Base-by-base conservation (phyloP, 2,113 vertebrate species). In the Crypturellus undulatus region DNA sequence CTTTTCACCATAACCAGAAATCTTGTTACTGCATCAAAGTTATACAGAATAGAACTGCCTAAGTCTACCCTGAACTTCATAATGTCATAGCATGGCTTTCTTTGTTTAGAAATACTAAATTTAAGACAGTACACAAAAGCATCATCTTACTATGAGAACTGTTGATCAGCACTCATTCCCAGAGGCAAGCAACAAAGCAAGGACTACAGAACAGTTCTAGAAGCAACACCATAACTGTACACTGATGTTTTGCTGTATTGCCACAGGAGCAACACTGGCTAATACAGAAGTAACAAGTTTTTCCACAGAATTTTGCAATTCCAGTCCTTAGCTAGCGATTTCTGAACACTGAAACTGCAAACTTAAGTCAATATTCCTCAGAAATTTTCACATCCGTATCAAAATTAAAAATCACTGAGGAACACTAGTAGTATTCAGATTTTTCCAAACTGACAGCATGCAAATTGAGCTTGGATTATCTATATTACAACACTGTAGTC, bases 181-280 rank as follows among this genome's bases (percentile, higher is more conserved):
- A 43, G 54, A 60, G 11, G 43, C 58, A 49, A 22, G 30, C 43
- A 56, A 12, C 38, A 38, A 42, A 51, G 42, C 70, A 80, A 58
- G 19, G 40, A 51, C 24, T 32, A 34, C 32, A n/a, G 12, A 62
- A 3, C 40, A 24, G n/a, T 43, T 79, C 58, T 2, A 30, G 30
- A 42, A 65, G 43, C 43, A 84, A 25, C n/a, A 62, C 15, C 1
- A 56, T 8, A 0, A 22, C 34, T 52, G 30, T 0, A 0, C 28
- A 17, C 42, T 17, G 2, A 1, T 10, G 15, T 71, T 77, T 3
- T 59, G 26, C 70, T 49, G 8, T 6, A 30, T 8, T 21, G 63
- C 42, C 63, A 64, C 34, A 30, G 12, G 16, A 83, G 7, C 25
- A 68, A 52, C n/a, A 49, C 38, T 5, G 34, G 9, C 54, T 52